Percentiles rank a stretch among this genome's conserved stretches.
Evolutionary conservation across 2,797 vertebrate species (phyloP).

Genomic region (Chrysocyon brachyurus): DNA sequence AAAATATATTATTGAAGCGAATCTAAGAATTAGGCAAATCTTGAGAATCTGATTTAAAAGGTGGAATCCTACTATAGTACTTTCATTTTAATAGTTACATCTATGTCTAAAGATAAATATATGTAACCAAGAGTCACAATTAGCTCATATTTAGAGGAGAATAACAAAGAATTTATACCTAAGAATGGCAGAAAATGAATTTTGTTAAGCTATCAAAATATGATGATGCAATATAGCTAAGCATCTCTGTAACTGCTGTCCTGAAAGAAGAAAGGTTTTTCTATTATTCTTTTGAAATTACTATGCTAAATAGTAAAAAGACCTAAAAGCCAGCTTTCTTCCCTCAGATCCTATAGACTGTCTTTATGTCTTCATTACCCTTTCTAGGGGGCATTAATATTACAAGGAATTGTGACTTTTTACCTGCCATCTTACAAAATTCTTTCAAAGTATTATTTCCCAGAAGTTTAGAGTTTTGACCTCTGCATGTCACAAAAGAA

Average conservation of each 20-base stretch:
- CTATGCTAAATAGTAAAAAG: neutral
- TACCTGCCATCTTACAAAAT: neutral
- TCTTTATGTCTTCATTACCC: neutral
- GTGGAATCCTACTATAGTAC: neutral
- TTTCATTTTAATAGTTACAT: conserved; percentile 12
- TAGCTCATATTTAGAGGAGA: neutral
- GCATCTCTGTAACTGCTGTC: neutral
- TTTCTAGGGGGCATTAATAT: neutral
- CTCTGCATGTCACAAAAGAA: neutral
- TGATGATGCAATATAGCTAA: neutral
- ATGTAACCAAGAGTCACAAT: neutral
- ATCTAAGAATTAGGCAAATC: conserved; percentile 57
- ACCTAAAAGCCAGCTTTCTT: neutral
- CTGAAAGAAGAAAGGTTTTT: conserved; percentile 20
- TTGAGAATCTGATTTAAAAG: conserved; percentile 16
- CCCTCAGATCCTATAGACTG: neutral
- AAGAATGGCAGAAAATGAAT: conserved; percentile 26
- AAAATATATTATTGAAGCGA: conserved; percentile 9
- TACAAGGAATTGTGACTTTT: conserved; percentile 31
- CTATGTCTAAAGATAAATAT: conserved; percentile 3
- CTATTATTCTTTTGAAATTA: conserved; percentile 14
- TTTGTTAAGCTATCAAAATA: conserved; percentile 48
- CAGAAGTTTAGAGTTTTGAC: conserved; percentile 61
- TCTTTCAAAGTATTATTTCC: conserved; percentile 27
- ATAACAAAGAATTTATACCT: conserved; percentile 2